phyloP scores from a whole-genome alignment of 2,888 invertebrate species.

The Myopa testacea region DNA sequence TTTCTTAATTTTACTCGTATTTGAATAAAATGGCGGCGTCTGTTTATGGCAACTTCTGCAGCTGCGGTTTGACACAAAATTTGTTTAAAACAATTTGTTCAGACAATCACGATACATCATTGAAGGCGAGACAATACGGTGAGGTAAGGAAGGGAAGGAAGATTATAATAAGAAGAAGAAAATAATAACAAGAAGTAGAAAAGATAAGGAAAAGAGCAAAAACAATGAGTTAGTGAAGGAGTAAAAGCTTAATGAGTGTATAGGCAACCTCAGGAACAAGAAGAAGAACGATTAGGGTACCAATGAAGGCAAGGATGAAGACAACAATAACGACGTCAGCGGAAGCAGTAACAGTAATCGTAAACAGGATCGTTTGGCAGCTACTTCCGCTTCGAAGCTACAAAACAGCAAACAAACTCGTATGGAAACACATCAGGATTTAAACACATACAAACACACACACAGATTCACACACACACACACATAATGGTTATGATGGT shows the following conservation, averaged over 20 bases:
- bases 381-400: conserved; percentile 37
- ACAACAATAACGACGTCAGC: neutral
- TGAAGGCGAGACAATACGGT: neutral
- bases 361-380: conserved; percentile 40
- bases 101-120: conserved; percentile 20
- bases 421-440: neutral
- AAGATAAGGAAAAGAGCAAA: neutral
- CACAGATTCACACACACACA: neutral
- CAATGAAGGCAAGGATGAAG: neutral
- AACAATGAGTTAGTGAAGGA: neutral
- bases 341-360: conserved; percentile 1
- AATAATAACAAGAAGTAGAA: neutral
- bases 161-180: neutral
- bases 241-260: too few species aligned
- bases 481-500: neutral
- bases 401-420: neutral
- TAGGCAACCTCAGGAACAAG: too few species aligned
- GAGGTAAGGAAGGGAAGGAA: neutral
- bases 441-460: neutral
- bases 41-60: conserved; percentile 58
- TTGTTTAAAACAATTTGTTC: conserved; percentile 40
- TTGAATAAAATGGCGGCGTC: conserved; percentile 42
- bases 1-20: too few species aligned
- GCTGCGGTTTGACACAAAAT: conserved; percentile 51
- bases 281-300: neutral